Percentiles rank a stretch among this genome's conserved stretches.
These are phyloP conservation scores for Neolamprologus fasciatus DNA, from an alignment of 2,113 vertebrate genomes.

Conservation along the genomic window DNA sequence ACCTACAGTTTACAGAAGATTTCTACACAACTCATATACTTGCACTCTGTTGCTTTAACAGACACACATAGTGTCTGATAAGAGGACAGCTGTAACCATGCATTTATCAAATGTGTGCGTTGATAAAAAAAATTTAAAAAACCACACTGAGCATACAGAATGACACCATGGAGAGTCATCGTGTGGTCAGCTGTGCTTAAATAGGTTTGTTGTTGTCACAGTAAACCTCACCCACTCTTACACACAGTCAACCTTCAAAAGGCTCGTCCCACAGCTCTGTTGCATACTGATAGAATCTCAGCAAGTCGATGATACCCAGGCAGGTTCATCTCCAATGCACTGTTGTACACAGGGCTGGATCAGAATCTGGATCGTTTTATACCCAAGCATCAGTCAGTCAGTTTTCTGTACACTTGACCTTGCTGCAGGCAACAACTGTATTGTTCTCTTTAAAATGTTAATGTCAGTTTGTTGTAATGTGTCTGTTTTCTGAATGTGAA, in stretches of 20 bases:
- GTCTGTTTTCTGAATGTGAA: background rate
- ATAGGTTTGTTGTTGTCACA: background rate
- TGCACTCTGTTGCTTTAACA: background rate
- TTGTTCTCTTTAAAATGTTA: background rate
- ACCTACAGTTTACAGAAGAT: background rate
- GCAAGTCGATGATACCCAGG: background rate
- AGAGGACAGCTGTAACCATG: background rate
- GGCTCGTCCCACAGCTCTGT: accelerated
- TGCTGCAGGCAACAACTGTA: background rate
- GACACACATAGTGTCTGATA: background rate
- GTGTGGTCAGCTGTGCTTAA: background rate
- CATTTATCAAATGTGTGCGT: background rate
- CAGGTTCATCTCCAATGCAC: background rate
- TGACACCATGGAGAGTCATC: background rate
- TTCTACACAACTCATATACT: background rate
- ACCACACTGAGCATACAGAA: accelerated
- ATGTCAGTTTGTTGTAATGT: background rate
- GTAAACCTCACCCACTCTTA: background rate
- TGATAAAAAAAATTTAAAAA: background rate
- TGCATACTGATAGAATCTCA: background rate
- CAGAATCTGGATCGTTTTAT: background rate
- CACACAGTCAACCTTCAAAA: background rate
- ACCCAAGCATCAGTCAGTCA: background rate
- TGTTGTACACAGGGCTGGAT: background rate
- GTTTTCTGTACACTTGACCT: background rate